These are phyloP conservation scores for Aviceda subcristata DNA, from an alignment of 2,113 vertebrate genomes.

Conservation along the genomic window DNA sequence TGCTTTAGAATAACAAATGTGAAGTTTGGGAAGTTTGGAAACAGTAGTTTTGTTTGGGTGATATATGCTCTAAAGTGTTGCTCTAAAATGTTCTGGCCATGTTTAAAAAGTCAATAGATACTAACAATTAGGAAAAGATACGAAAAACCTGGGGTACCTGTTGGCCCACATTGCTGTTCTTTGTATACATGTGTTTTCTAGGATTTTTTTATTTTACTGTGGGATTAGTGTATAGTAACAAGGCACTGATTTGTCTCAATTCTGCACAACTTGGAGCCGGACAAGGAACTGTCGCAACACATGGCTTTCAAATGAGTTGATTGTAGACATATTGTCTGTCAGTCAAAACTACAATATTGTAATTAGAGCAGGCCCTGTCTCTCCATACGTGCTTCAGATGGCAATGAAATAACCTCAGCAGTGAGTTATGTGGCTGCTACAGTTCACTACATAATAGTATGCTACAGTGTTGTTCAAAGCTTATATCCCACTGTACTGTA, in stretches of 20 bases:
- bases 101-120: background rate
- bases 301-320: slow-evolving; percentile 51
- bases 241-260: background rate
- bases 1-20: background rate
- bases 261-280: background rate
- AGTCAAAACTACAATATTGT: slow-evolving; percentile 58
- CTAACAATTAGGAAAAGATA: background rate
- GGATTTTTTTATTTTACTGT: background rate
- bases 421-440: background rate
- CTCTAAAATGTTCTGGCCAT: background rate
- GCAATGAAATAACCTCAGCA: slow-evolving; percentile 16
- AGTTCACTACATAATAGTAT: background rate
- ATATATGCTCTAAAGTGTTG: background rate
- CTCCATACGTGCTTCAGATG: slow-evolving; percentile 53
- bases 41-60: background rate
- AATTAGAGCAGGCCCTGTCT: slow-evolving; percentile 42
- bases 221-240: background rate
- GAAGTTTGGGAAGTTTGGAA: background rate
- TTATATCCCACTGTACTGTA: background rate
- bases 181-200: background rate
- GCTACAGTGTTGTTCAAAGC: background rate
- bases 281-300: slow-evolving; percentile 45
- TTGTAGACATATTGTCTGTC: slow-evolving; percentile 61
- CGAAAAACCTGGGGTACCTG: background rate
- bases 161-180: background rate